Base-by-base conservation (phyloP, 2,888 invertebrate species). In the Molorchus minor region DNA sequence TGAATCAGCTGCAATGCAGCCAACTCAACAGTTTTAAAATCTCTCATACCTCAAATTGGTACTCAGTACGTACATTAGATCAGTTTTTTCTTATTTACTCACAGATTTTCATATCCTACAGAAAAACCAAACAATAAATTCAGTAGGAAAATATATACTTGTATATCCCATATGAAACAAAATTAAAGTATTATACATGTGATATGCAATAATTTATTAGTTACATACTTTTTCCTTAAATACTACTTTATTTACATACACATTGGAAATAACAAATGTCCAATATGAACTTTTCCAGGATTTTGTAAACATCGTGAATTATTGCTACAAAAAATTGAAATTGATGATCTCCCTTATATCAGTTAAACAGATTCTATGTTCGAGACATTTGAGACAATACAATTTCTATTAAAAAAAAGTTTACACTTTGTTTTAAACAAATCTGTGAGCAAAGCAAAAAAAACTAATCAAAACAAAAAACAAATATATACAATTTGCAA, bases 31-130 rank as follows among this genome's bases (percentile, higher is more conserved):
- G 70, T 75, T 76, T 77, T 72, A 70, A 73, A 75, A 72, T 73
- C 71, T 73, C 70, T 67, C 70, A 71, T 71, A 76, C 77, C 74
- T 72, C 73, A 73, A 74, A 73, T 76, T 77, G 74, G 80, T 80
- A 80, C 80, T 79, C 77, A 78, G 80, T 80, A 80, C 80, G 75
- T 80, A 80, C 80, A 77, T 74, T 65, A 73, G 74, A 79, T 79
- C 76, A 75, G 77, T 76, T 75, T 75, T 74, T 73, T 70, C 69
- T 66, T 65, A 69, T 75, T 77, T 75, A 75, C 77, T 74, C 76
- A 75, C 77, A 74, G 75, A 76, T 72, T 73, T 67, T 70, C 51
- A 51, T 55, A 53, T 59, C 49, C 43, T 46, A 55, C 44, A 59
- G 21, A 40, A 43, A 51, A 54, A 20, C 16, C 17, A 41, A 40